Base-by-base conservation (phyloP, 2,797 vertebrate genomes). In the Aselliscus stoliczkanus region DNA sequence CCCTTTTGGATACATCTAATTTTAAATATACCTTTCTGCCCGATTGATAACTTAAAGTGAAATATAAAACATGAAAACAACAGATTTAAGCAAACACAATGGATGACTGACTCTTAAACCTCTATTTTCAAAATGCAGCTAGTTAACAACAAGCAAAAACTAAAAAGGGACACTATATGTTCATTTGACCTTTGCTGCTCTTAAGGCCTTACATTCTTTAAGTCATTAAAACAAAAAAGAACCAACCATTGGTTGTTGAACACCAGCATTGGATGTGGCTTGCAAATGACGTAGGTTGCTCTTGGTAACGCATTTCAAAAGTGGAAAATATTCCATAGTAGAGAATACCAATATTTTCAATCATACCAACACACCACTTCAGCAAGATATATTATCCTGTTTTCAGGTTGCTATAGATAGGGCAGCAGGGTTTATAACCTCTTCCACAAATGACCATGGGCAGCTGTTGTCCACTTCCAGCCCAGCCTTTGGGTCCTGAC, bases 71-170 rank as follows among this genome's bases (percentile, higher is more conserved):
- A 65, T 10, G 31, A 56, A 50, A 82, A 82, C 81, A 70, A 62
- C 17, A 37, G 31, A 85, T 88, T 85, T 81, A 62, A 88, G 76
- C n/a, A 56, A n/a, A 44, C 4, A 37, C 27, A 15, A 86, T 8
- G 47, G 75, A 76, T 54, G 21, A 76, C 17, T 54, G 21, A 76
- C 17, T 58, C 62, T 25, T 34, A 42, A 72, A 69, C 64, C 23
- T 93, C 52, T 88, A 67, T n/a, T 77, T 89, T 93, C 37, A 42
- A 86, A 93, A 85, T 89, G 34, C 25, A 93, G 7, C 39, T 86
- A n/a, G 37, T 90, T 76, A 70, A 84, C 10, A 65, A 67, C 29
- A 76, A 93, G 23, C 44, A 29, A 60, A 73, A 93, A 77, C 7
- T 8, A 65, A 1, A 52, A 39, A 70, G 12, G 69, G 17, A 1